These are phyloP conservation scores for Agriopis aurantiaria DNA, from an alignment of 2,888 invertebrate species.

Conservation along the genomic window DNA sequence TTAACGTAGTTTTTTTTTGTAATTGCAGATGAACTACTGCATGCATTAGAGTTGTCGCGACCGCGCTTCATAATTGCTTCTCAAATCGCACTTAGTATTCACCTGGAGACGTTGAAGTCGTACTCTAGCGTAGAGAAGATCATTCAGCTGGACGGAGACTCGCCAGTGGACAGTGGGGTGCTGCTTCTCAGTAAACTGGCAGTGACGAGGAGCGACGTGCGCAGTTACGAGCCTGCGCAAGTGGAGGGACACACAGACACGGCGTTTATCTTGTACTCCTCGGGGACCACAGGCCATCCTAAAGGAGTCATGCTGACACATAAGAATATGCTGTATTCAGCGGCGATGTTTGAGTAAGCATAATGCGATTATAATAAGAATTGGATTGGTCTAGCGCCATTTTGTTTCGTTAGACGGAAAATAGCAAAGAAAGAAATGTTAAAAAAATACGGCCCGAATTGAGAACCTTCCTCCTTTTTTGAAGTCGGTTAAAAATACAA, in stretches of 20 bases:
- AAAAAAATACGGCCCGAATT: no score
- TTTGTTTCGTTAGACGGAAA: no score
- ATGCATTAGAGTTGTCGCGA: slow-evolving; percentile 88
- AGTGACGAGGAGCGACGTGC: slow-evolving; percentile 43
- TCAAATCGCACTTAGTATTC: slow-evolving; percentile 60
- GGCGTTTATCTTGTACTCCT: slow-evolving; percentile 84
- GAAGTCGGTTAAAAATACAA: no score
- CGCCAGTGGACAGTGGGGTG: slow-evolving; percentile 55
- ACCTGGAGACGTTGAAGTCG: slow-evolving; percentile 55
- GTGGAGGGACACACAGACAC: slow-evolving; percentile 59
- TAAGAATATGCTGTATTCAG: slow-evolving; percentile 76
- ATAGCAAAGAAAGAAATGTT: no score
- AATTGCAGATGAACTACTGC: slow-evolving; percentile 71
- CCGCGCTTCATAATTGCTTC: slow-evolving; percentile 89
- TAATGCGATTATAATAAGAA: neutral
- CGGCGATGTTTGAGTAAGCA: slow-evolving; percentile 76
- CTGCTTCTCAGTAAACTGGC: slow-evolving; percentile 47
- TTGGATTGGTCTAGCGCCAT: neutral
- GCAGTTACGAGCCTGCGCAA: slow-evolving; percentile 51
- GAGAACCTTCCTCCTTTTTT: no score
- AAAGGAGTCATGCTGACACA: slow-evolving; percentile 92
- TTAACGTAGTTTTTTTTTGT: slow-evolving; percentile 2
- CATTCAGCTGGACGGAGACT: slow-evolving; percentile 87
- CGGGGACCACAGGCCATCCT: slow-evolving; percentile 92
- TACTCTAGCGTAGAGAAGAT: slow-evolving; percentile 77